Evolutionary conservation across 2,113 vertebrate genomes (phyloP), one percentile per base, ranked within the genome.

Genomic region (Forbesichthys agassizii): DNA sequence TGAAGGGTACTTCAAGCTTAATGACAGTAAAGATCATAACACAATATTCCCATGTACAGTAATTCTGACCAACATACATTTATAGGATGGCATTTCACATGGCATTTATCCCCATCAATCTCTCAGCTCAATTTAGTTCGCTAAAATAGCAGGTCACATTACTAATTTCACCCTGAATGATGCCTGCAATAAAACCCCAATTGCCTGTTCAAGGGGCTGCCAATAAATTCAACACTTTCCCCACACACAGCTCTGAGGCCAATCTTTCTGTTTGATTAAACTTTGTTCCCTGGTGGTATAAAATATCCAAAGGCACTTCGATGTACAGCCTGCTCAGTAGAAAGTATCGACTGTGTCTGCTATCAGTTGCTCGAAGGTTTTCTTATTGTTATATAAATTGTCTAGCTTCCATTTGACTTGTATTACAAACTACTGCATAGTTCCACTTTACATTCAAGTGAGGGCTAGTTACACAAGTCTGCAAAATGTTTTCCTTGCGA

Each of bases 231-330:
- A 71, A 69, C 80, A 69, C 74, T 52, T 77, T 83, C 83, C 78
- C 79, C 74, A 74, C 81, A 78, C 66, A 12, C 71, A 68, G 80
- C 81, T 86, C 75, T 74, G 58, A 62, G 83, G 85, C 78, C 84
- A 81, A 62, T 82, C 81, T 89, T 82, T 84, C 71, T 87, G 86
- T 88, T 89, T 92, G 82, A 90, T 87, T 89, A 85, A 89, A 89
- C 86, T 81, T 85, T 86, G 85, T 81, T 88, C 84, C 78, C 70
- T 64, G 61, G 69, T 68, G 78, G 74, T 79, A 74, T 77, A 49
- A 88, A 88, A 87, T 83, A 86, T 86, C 82, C 78, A 84, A 82
- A 81, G 66, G 75, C 84, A 79, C 74, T 86, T 80, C 73, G 80
- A 88, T 89, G 88, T 86, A 87, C 84, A 87, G 69, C 79, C 71